A percentile compares a stretch with the other conserved stretches of the same genome.
These are phyloP conservation scores for Yponomeuta malinellus DNA, from an alignment of 2,888 invertebrate species.

Conservation along the genomic window DNA sequence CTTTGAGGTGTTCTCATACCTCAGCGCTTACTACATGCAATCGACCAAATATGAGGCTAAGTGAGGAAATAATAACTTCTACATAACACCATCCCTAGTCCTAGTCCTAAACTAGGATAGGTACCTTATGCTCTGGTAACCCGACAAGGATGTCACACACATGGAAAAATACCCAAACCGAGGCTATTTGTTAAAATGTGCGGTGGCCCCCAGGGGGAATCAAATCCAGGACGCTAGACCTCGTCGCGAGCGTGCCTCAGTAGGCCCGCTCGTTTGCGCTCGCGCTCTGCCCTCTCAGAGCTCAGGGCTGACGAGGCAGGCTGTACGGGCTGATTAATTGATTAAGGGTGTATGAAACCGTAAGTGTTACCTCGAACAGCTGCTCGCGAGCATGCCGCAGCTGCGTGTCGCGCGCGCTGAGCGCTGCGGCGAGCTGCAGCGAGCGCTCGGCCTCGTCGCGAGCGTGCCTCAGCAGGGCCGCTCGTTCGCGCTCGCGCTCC, in stretches of 20 bases:
- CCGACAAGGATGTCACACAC: too few relatives aligned
- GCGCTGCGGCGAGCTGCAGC: conserved; percentile 88
- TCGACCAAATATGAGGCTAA: too few relatives aligned
- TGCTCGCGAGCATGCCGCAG: conserved; percentile 90
- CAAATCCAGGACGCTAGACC: not conserved
- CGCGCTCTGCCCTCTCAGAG: conserved; percentile 82
- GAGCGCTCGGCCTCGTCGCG: conserved; percentile 93
- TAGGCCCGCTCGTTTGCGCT: conserved; percentile 84
- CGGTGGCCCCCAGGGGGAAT: too few relatives aligned
- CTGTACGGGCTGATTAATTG: too few relatives aligned
- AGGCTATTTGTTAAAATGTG: too few relatives aligned
- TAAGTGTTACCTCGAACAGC: conserved; percentile 75
- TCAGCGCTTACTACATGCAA: too few relatives aligned
- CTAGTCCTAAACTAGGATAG: too few relatives aligned
- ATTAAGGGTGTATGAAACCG: not conserved
- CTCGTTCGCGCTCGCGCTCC: conserved; percentile 91
- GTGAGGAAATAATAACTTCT: too few relatives aligned
- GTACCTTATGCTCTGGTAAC: too few relatives aligned
- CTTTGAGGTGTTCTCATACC: too few relatives aligned
- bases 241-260: conserved; percentile 88
- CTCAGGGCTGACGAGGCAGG: conserved; percentile 81
- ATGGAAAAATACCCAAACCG: too few relatives aligned
- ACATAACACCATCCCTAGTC: too few relatives aligned
- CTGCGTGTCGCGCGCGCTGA: conserved; percentile 90
- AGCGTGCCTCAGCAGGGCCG: conserved; percentile 90